phyloP scores from a whole-genome alignment of 2,113 vertebrate genomes.

The Sander vitreus region DNA sequence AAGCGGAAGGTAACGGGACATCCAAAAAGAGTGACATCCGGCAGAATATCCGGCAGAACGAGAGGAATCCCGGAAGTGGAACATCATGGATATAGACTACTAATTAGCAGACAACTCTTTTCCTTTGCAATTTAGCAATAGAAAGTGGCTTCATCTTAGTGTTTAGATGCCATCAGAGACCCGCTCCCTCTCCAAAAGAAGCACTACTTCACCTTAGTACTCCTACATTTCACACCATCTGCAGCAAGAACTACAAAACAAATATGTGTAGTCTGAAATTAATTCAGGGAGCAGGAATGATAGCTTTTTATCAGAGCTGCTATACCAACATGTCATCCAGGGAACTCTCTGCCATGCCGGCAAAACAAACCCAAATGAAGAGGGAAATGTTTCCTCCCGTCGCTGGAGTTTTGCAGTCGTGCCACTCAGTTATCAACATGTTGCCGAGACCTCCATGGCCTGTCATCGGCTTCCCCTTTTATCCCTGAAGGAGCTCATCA shows the following conservation, averaged over 20 bases:
- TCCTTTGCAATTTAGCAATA: neutral
- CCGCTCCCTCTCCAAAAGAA: neutral
- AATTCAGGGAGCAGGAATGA: constrained; percentile 13
- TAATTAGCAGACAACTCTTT: neutral
- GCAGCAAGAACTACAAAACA: constrained; percentile 30
- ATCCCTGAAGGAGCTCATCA: constrained; percentile 17
- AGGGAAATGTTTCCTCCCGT: constrained; percentile 8
- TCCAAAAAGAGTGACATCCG: too few species aligned
- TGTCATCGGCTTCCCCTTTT: constrained; percentile 26
- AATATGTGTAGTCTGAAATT: constrained; percentile 31
- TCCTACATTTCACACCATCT: neutral
- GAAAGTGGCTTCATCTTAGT: constrained; percentile 2
- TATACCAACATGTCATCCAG: constrained; percentile 28
- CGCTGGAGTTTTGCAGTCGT: constrained; percentile 11
- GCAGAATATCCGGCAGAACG: too few species aligned
- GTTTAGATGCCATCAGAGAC: constrained; percentile 9
- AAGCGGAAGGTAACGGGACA: too few species aligned
- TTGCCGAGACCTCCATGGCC: constrained; percentile 20
- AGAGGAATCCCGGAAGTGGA: too few species aligned
- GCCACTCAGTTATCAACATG: constrained; percentile 38
- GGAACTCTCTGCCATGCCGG: neutral
- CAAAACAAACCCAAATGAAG: constrained; percentile 42
- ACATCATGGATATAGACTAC: too few species aligned
- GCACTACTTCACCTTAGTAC: neutral
- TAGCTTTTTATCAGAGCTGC: constrained; percentile 24